A percentile compares a stretch with the other conserved stretches of the same genome.
Evolutionary conservation across 2,888 invertebrate genomes (phyloP).

Genomic region (Noctua comes): DNA sequence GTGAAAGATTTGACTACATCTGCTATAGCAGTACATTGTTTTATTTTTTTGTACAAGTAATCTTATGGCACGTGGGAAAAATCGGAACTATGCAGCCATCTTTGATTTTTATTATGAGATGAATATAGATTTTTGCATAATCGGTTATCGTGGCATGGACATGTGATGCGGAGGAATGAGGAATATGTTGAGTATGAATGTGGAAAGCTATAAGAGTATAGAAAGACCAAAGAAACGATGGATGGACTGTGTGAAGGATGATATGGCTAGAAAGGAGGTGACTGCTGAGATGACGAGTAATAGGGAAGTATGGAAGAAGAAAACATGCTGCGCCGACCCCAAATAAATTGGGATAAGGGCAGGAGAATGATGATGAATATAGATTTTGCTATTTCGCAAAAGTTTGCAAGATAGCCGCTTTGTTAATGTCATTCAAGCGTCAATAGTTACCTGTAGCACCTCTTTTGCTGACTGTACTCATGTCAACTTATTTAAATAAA

Average conservation of each 20-base stretch:
- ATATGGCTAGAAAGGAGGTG: too few species aligned
- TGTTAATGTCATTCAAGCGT: neutral
- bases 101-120: neutral
- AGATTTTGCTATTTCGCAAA: neutral
- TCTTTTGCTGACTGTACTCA: conserved; percentile 1
- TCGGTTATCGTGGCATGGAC: too few species aligned
- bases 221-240: too few species aligned
- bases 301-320: too few species aligned
- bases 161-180: too few species aligned
- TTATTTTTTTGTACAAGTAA: neutral
- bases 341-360: too few species aligned
- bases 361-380: neutral
- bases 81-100: neutral
- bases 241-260: too few species aligned
- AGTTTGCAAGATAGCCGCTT: neutral
- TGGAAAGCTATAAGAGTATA: too few species aligned
- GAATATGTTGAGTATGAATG: too few species aligned
- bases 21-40: neutral
- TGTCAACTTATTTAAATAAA: conserved; percentile 15
- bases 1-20: neutral
- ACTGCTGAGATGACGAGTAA: too few species aligned
- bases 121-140: neutral
- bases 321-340: too few species aligned
- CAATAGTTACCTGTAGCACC: neutral
- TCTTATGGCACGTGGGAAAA: neutral